Base-by-base conservation (phyloP, 2,113 vertebrate species). In the Aplodontia rufa region DNA sequence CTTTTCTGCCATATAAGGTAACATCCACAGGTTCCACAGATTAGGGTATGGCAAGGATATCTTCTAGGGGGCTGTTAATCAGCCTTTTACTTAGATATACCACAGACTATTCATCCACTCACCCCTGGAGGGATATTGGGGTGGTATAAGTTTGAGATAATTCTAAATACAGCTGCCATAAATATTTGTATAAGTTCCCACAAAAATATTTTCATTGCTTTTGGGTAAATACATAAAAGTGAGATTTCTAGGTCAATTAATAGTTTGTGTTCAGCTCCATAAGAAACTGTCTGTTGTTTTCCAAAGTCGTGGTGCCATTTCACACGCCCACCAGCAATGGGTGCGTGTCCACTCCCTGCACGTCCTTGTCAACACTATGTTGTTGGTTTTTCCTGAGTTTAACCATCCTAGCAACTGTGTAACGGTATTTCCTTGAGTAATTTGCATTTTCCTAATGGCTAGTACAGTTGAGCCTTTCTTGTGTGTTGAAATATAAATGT, bases 171-270 rank as follows among this genome's bases (percentile, higher is more conserved):
- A 82, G 30, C 26, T 78, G 20, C 47, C 64, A n/a, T 71, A 80
- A 93, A 74, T 84, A 87, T 45, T 71, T 87, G 5, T 32, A 60
- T 42, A 19, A 85, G 60, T n/a, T n/a, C n/a, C n/a, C n/a, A n/a
- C n/a, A n/a, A n/a, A n/a, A n/a, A n/a, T n/a, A n/a, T 76, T 85
- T 86, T 95, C 60, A 40, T 90, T 72, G 94, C 60, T 89, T 14
- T 45, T 72, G 64, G 35, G 6, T 90, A 81, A 87, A 91, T 72
- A 76, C 26, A 8, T 60, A 60, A 79, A 16, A 85, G 58, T 71
- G 28, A 30, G 37, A 51, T 51, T 82, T 22, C 69, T 94, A 24
- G 22, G 49, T 91, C 49, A 93, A 53, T 75, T 30, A 79, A 42
- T 42, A 35, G 8, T 55, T 64, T 49, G 58, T 64, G 68, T 72